Evolutionary conservation across 1,140 invertebrate species (phyloP).

Genomic region (Ostrea denselamellosa): DNA sequence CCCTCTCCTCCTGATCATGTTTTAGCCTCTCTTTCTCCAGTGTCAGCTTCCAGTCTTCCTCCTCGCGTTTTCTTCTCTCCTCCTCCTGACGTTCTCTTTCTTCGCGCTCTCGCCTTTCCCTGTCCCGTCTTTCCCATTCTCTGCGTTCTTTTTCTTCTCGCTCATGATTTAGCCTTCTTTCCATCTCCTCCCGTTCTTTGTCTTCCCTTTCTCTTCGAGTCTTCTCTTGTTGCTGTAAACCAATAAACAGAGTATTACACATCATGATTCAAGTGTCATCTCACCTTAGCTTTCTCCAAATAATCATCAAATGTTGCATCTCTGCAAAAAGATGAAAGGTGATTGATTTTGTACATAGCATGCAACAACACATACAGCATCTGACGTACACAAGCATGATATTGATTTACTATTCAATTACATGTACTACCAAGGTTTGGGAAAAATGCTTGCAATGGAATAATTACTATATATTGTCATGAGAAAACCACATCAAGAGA

Average conservation of each 20-base stretch:
- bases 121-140: conserved; percentile 51
- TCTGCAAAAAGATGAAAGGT: background rate
- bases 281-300: background rate
- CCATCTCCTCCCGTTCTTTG: conserved; percentile 56
- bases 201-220: conserved; percentile 57
- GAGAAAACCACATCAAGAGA: background rate
- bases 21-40: conserved; percentile 52
- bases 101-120: conserved; percentile 45
- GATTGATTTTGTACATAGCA: conserved; percentile 6
- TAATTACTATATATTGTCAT: conserved; percentile 7
- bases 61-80: conserved; percentile 52
- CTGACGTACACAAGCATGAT: background rate
- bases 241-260: conserved; percentile 12
- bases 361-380: background rate
- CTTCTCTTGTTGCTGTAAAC: conserved; percentile 58
- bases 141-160: conserved; percentile 45
- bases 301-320: background rate
- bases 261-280: background rate
- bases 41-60: conserved; percentile 49
- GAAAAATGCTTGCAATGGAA: conserved; percentile 1
- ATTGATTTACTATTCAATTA: conserved; percentile 20
- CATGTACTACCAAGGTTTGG: background rate
- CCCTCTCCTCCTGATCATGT: conserved; percentile 49
- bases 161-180: conserved; percentile 46
- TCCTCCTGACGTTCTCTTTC: conserved; percentile 54